Conservation (phyloP, 2,113 vertebrate genomes). For the Ailuropoda melanoleuca region DNA sequence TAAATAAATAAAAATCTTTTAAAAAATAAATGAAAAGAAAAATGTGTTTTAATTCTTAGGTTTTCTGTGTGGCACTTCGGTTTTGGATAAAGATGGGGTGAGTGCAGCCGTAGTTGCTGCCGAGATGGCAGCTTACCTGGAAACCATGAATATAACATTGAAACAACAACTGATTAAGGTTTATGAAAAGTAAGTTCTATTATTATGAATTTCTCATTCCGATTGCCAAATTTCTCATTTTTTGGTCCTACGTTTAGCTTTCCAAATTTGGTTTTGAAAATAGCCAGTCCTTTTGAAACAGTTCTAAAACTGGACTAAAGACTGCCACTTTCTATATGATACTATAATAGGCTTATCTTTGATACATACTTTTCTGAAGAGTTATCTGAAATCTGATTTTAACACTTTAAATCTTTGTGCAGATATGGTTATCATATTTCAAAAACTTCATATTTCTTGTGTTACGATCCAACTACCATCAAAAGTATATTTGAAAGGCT, state of each 20-base stretch:
- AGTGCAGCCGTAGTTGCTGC: constrained; percentile 93
- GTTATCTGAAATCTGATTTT: constrained; percentile 47
- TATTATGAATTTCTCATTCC: not conserved
- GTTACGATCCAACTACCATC: constrained; percentile 91
- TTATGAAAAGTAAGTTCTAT: constrained; percentile 89
- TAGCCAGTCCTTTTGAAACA: not conserved
- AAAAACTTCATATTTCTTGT: constrained; percentile 94
- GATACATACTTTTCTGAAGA: not conserved
- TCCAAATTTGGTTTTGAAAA: constrained; percentile 37
- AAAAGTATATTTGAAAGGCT: constrained; percentile 92
- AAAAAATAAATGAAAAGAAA: not conserved
- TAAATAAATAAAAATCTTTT: not conserved
- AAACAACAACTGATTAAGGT: constrained; percentile 89
- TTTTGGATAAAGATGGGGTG: constrained; percentile 97
- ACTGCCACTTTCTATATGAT: constrained; percentile 28
- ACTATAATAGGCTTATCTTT: not conserved
- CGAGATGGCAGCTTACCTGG: constrained; percentile 93
- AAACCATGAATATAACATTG: constrained; percentile 85
- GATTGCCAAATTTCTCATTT: not conserved
- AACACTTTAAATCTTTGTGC: constrained; percentile 64
- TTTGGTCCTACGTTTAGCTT: not conserved
- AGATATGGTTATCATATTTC: constrained; percentile 96
- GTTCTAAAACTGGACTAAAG: constrained; percentile 11
- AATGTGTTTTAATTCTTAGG: constrained; percentile 81
- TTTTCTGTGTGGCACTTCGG: constrained; percentile 93